Evolutionary conservation across 2,797 vertebrate species (phyloP), one percentile per base, ranked within the genome.

Genomic region (Oryzias sinensis): DNA sequence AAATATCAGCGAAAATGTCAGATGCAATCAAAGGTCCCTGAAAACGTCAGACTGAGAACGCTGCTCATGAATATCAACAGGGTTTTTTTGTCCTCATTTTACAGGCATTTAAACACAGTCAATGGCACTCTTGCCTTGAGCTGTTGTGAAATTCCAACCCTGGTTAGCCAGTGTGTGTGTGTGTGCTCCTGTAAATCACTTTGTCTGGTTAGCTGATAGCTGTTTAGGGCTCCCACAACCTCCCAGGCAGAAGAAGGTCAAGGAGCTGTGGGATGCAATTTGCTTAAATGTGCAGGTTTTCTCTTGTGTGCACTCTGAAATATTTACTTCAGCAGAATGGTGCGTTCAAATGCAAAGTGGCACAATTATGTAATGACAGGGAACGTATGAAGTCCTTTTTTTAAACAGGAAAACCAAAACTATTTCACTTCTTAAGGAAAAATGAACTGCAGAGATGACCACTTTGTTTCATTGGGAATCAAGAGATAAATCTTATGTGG

Each of bases 81-180:
- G 37, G 37, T 49, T 61, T 68, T 37, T 37, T 11, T 37, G 9
- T 37, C 9, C 9, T 11, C 33, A 11, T 27, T 63, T 56, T 11
- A 13, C n/a, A 37, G 6, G 67, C 76, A 65, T 76, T 70, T 73
- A 69, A 61, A 53, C 63, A 70, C 49, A 68, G 62, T 79, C 67
- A 77, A 77, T 70, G 76, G 43, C 62, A 61, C 49, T 56, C 46
- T 29, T 56, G 22, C 54, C 29, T 46, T 15, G 8, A 70, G 62
- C 40, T 16, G 45, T 37, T 60, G 80, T 74, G 80, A 80, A 80
- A 82, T 79, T 70, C 69, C 70, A 56, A 79, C 66, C 59, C 45
- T 65, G 56, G 42, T 63, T 11, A 59, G 49, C 33, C 33, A 11
- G 33, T 11, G 33, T 37, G 33, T 33, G 29, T 56, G 64, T 67